Conservation (phyloP, 23 tunicate genomes). For the Aplidium turbinatum region DNA sequence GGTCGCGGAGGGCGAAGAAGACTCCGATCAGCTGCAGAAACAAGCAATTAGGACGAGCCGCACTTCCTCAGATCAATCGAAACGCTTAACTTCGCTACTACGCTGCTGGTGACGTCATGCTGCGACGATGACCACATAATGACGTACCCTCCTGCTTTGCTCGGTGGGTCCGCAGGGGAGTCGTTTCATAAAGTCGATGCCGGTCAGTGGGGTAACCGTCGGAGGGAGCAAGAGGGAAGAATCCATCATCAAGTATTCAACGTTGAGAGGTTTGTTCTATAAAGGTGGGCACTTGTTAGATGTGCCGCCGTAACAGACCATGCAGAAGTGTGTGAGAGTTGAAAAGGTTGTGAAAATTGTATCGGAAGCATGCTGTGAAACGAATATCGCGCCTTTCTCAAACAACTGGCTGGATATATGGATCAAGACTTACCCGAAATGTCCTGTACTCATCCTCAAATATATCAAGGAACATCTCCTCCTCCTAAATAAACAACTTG, state of each 20-base stretch:
- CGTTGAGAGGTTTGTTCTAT: conserved; percentile 86
- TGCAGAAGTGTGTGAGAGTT: background rate
- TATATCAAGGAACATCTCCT: conserved; percentile 95
- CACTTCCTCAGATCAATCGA: too few relatives aligned
- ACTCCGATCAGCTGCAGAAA: conserved; percentile 68
- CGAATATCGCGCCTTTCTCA: too few relatives aligned
- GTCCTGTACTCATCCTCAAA: conserved; percentile 97
- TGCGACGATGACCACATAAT: background rate
- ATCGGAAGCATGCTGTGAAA: background rate
- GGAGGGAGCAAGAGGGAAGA: conserved; percentile 85
- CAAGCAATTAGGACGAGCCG: too few relatives aligned
- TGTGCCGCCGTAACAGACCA: background rate
- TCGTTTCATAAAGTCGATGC: conserved; percentile 81
- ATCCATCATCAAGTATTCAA: conserved; percentile 98
- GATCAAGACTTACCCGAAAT: conserved; percentile 56
- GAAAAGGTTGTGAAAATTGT: background rate
- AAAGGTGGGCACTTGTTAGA: background rate
- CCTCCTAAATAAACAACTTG: conserved; percentile 58
- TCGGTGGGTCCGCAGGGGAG: conserved; percentile 98
- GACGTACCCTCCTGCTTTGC: conserved; percentile 74
- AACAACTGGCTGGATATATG: too few relatives aligned
- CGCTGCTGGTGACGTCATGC: background rate
- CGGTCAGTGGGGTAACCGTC: conserved; percentile 96
- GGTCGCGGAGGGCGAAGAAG: conserved; percentile 72
- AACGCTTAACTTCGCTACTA: too few relatives aligned